Evolutionary conservation across 2,797 vertebrate species (phyloP).

Genomic region (Coluber constrictor): DNA sequence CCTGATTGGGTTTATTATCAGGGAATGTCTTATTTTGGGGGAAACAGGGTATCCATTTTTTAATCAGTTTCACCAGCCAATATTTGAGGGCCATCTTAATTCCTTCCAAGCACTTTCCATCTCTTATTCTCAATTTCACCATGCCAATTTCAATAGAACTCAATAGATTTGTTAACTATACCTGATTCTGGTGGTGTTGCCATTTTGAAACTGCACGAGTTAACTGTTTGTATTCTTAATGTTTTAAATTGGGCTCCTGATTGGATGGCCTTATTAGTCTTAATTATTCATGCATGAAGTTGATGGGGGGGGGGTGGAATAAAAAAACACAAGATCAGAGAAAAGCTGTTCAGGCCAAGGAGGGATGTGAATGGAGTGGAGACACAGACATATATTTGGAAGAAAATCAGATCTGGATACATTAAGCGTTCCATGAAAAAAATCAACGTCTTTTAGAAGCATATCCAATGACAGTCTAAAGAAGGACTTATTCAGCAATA

Average conservation of each 20-base stretch:
- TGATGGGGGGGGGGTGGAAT: accelerated
- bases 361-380: neutral
- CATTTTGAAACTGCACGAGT: neutral
- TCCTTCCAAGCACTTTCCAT: neutral
- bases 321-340: neutral
- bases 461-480: neutral
- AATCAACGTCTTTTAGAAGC: neutral
- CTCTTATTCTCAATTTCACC: neutral
- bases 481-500: neutral
- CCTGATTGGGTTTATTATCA: no score
- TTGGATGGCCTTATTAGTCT: neutral
- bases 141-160: neutral
- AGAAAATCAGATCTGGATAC: neutral
- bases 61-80: neutral
- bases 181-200: neutral
- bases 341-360: neutral
- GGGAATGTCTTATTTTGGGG: no score
- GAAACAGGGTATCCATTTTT: neutral
- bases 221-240: neutral
- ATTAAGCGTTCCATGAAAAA: neutral
- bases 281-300: neutral
- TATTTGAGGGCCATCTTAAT: neutral
- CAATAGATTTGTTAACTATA: neutral
- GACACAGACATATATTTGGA: neutral
- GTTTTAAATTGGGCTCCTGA: neutral